Conservation (phyloP, 2,113 vertebrate genomes). For the Triplophysa rosa region DNA sequence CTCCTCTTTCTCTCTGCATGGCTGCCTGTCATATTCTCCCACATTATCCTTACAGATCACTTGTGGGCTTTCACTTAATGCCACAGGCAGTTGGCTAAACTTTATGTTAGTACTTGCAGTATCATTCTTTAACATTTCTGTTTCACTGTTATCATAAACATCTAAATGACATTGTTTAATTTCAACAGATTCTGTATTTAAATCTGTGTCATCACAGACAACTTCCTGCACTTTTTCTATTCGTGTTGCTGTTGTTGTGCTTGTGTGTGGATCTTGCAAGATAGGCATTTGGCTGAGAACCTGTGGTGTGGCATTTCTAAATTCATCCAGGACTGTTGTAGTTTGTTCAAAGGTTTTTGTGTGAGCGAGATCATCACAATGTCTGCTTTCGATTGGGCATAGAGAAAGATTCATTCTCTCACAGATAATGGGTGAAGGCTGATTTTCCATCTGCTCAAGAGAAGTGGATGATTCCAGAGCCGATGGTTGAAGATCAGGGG, state of each 20-base stretch:
- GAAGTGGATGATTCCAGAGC: constrained; percentile 8
- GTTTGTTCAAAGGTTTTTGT: constrained; percentile 4
- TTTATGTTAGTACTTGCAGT: constrained; percentile 58
- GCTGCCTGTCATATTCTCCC: constrained; percentile 55
- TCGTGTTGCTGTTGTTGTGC: neutral
- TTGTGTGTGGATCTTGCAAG: neutral
- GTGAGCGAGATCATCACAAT: neutral
- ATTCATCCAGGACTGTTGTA: constrained; percentile 2
- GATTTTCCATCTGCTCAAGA: constrained; percentile 2
- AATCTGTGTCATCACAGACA: constrained; percentile 16
- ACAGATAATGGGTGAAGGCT: constrained; percentile 7
- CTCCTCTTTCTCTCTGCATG: constrained; percentile 59
- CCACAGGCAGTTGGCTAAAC: constrained; percentile 33
- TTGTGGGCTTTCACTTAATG: constrained; percentile 69
- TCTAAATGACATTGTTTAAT: constrained; percentile 10
- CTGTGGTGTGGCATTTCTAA: neutral
- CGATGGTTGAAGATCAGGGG: constrained; percentile 2
- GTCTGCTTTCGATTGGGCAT: neutral
- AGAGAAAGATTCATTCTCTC: neutral
- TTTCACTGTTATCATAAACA: constrained; percentile 47
- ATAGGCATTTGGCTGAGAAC: neutral
- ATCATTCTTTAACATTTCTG: constrained; percentile 36
- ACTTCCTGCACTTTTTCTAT: constrained; percentile 13
- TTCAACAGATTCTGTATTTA: neutral
- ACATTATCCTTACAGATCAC: constrained; percentile 59